These are phyloP conservation scores for Pachycephus smyrnensis DNA, from an alignment of 2,888 invertebrate genomes.

Conservation along the genomic window DNA sequence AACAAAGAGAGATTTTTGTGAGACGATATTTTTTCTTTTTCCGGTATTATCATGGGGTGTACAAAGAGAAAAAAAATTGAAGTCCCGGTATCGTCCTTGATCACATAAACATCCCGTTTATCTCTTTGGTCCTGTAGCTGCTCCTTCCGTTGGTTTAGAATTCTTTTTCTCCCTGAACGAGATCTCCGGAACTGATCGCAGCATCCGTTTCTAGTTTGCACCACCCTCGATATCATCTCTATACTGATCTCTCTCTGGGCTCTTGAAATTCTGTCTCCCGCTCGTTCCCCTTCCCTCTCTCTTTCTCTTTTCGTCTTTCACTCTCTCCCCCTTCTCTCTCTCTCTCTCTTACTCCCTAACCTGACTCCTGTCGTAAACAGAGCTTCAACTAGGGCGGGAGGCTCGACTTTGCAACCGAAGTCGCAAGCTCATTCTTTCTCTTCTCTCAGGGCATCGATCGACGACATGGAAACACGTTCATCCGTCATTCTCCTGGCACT, in stretches of 20 bases:
- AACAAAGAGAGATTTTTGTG: neutral
- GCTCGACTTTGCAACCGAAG: neutral
- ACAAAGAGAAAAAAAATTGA: neutral
- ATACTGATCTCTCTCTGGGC: neutral
- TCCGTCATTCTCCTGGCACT: neutral
- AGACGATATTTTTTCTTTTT: neutral
- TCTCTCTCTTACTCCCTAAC: neutral
- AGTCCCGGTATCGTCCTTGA: neutral
- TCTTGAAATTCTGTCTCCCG: neutral
- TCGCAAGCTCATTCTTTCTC: neutral
- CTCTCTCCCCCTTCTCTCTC: too few species aligned
- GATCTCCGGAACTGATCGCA: neutral
- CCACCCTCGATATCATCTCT: neutral
- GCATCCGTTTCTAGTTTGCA: neutral
- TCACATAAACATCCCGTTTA: neutral
- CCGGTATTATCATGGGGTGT: neutral
- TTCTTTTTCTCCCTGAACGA: neutral
- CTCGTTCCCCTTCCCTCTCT: neutral
- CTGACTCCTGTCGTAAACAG: neutral
- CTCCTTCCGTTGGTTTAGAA: neutral
- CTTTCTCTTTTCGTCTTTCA: neutral
- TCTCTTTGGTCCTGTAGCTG: neutral
- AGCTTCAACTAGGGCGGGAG: neutral
- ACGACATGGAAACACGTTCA: neutral
- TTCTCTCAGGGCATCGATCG: neutral